Conservation (phyloP, 2,888 invertebrate species). For the Actias luna region DNA sequence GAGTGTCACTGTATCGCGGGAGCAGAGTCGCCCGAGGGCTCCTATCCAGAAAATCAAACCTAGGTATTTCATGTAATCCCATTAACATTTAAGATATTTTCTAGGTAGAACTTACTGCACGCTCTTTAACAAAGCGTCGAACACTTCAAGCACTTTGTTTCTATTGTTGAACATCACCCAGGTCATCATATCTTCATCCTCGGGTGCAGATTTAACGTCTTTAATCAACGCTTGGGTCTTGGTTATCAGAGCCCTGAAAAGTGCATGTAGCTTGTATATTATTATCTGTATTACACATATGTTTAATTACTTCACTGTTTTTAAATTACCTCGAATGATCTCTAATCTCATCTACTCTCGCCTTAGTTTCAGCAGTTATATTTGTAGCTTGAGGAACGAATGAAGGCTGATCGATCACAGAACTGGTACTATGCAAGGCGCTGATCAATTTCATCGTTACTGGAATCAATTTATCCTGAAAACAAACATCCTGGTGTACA, state of each 20-base stretch:
- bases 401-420: slow-evolving; percentile 32
- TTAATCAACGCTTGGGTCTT: slow-evolving; percentile 52
- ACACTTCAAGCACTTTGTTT: slow-evolving; percentile 50
- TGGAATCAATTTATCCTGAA: slow-evolving; percentile 36
- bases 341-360: slow-evolving; percentile 41
- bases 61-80: no score
- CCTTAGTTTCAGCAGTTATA: slow-evolving; percentile 32
- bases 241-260: slow-evolving; percentile 45
- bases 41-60: no score
- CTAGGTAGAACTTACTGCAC: slow-evolving; percentile 43
- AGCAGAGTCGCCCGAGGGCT: no score
- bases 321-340: slow-evolving; percentile 41
- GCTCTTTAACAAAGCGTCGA: slow-evolving; percentile 52
- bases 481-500: background rate
- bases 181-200: slow-evolving; percentile 49
- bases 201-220: slow-evolving; percentile 40
- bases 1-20: no score
- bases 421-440: slow-evolving; percentile 28
- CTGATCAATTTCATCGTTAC: slow-evolving; percentile 36
- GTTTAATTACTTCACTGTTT: background rate
- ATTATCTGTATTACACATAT: background rate
- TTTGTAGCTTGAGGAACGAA: slow-evolving; percentile 34
- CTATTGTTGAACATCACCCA: slow-evolving; percentile 58
- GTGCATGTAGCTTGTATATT: background rate
- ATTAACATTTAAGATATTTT: no score